Base-by-base conservation (phyloP, 2,888 invertebrate genomes). In the Carcina quercana region DNA sequence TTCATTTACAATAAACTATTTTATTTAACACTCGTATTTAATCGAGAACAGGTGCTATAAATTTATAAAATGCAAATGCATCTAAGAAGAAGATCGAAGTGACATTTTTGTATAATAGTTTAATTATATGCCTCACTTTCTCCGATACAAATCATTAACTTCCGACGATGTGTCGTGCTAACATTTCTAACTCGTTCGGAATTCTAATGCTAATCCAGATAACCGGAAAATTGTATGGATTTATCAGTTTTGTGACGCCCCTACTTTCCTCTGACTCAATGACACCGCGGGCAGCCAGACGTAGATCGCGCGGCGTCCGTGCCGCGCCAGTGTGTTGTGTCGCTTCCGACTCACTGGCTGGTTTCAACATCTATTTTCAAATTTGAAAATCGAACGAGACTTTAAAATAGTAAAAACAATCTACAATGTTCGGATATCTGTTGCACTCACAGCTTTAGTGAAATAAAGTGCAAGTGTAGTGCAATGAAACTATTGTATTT, bases 221-320 rank as follows among this genome's bases (percentile, higher is more conserved):
- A 54, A 65, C 67, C 67, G 68, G 70, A 72, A 73, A 78, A 79
- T 75, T 59, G 63, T 57, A 50, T 48, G 44, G 50, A 50, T 50
- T 56, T 42, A 54, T 49, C 58, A 49, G 19, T 52, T 43, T 43
- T 54, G 66, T 67, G 73, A 65, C 71, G 68, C 68, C 80, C 80
- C 80, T 79, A 71, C 66, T 71, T 67, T 72, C 69, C 71, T 64
- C 66, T 66, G 72, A 65, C 39, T 68, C 66, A 70, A 55, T 60
- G 61, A 57, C 49, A 46, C 41, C 32, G 36, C 29, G 36, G n/a
- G 38, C 35, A 37, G 45, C 46, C 53, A 45, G 50, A 44, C 48
- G 51, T 40, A 48, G 55, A 51, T 47, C 44, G 42, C 47, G 45
- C 38, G 31, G 27, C 43, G 24, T 43, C 50, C 58, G 51, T 56